Base-by-base conservation (phyloP, 2,888 invertebrate species). In the Platycheirus albimanus region DNA sequence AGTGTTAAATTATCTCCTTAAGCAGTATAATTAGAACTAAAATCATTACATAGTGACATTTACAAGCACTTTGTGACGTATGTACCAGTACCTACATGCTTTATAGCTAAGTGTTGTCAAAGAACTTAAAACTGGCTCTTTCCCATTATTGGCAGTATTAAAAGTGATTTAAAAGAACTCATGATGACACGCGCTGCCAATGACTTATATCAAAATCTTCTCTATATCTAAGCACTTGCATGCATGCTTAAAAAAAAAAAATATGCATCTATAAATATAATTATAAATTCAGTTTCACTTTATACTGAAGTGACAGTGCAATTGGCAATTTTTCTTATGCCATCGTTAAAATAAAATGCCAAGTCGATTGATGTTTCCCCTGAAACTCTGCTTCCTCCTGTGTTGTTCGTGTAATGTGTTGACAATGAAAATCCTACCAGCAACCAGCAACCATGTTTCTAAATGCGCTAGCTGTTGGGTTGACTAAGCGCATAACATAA, bases 351-450 rank as follows among this genome's bases (percentile, higher is more conserved):
- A 63, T 74, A 69, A 72, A 71, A 63, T 54, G 38, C 47, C 61
- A 67, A 71, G 10, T 49, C n/a, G 24, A 63, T 69, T 69, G 69
- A 64, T 56, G 49, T 64, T 41, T 51, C 17, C 47, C 33, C n/a
- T 33, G 4, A 52, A 52, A 52, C 11, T 13, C 3, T 5, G 13
- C 20, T 56, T 10, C 28, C 56, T 30, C 33, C 47, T 2, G 7
- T 41, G 47, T 30, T n/a, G n/a, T n/a, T n/a, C 38, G 15, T 69
- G 52, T 4, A 24, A 6, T 24, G 0, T 66, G 49, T 69, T 71
- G 66, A 76, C 64, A 76, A 41, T 80, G 38, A 33, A 78, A 80
- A 49, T 58, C 51, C 15, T n/a, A n/a, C n/a, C n/a, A n/a, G n/a
- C n/a, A n/a, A 19, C 19, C 52, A 38, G 64, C 15, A 45, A 43